Evolutionary conservation across 2,797 vertebrate species (phyloP).

Genomic region (Falco cherrug): DNA sequence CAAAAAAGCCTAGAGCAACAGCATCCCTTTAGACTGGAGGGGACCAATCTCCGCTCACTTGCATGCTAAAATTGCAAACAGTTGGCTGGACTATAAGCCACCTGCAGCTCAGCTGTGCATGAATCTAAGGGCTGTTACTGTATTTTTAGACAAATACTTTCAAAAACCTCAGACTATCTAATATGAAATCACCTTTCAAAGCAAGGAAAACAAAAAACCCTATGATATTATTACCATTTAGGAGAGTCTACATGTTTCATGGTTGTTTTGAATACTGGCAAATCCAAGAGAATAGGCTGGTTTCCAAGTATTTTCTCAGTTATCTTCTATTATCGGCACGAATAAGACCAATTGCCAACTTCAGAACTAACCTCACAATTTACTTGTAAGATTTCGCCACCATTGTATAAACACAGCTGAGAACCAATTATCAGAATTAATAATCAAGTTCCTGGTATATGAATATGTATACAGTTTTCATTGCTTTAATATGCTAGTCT

Average conservation of each 20-base stretch:
- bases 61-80: background rate
- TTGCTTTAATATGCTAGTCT: conserved; percentile 44
- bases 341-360: conserved; percentile 17
- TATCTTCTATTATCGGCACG: background rate
- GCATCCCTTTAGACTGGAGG: background rate
- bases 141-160: conserved; percentile 7
- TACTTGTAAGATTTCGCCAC: background rate
- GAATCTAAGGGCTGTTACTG: background rate
- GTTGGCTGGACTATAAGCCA: conserved; percentile 17
- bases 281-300: background rate
- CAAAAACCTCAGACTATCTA: background rate
- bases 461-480: conserved; percentile 42
- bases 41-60: background rate
- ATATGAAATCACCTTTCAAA: conserved; percentile 7
- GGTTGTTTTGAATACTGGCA: background rate
- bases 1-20: background rate
- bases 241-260: background rate
- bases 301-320: conserved; percentile 28
- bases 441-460: conserved; percentile 47
- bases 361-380: conserved; percentile 49
- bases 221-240: background rate
- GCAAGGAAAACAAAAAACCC: background rate
- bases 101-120: conserved; percentile 36
- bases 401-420: conserved; percentile 61
- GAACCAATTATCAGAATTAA: conserved; percentile 53